Base-by-base conservation (phyloP, 2,797 vertebrate genomes). In the Manis javanica region DNA sequence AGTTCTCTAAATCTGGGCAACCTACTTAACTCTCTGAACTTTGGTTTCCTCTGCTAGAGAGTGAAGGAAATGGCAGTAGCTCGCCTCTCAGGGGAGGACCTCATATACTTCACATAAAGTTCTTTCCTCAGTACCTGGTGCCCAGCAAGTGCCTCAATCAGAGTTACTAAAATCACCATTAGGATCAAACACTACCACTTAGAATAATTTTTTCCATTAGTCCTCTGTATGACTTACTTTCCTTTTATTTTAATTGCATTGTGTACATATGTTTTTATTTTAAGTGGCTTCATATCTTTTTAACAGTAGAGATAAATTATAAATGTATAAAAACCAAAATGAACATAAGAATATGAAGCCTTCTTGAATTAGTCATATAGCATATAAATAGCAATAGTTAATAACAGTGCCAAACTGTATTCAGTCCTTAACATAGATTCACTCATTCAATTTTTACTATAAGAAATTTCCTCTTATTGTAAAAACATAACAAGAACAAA, bases 1-100 rank as follows among this genome's bases (percentile, higher is more conserved):
- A 87, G 61, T 42, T 92, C 71, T 95, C 63, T 90, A 87, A 92
- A 82, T 94, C 23, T 63, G 69, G 74, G 42, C 79, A 86, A 89
- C 8, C 29, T 57, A 95, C 69, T 34, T 53, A 83, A 31, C 23
- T 90, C 57, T 87, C 81, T 51, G 39, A 78, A 75, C 66, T 95
- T 69, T 31, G 29, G 64, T 21, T 64, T 86, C 53, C 26, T 84
- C 26, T 81, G 46, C 42, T 74, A 29, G 6, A 18, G 87, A 72
- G 87, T 63, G 19, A 87, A 90, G 69, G n/a, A 26, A 71, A 86
- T 4, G 69, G 31, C 2, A 83, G 77, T 1, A 71, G 57, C 15
- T 87, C 29, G 64, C 46, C 23, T 90, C 68, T 29, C 3, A 34
- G 57, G 39, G 39, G 51, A 78, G 2, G 57, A 66, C 0, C 34